A percentile compares a stretch with the other conserved stretches of the same genome.
phyloP scores from a whole-genome alignment of 1,140 invertebrate genomes.

The Drosophila triauraria region DNA sequence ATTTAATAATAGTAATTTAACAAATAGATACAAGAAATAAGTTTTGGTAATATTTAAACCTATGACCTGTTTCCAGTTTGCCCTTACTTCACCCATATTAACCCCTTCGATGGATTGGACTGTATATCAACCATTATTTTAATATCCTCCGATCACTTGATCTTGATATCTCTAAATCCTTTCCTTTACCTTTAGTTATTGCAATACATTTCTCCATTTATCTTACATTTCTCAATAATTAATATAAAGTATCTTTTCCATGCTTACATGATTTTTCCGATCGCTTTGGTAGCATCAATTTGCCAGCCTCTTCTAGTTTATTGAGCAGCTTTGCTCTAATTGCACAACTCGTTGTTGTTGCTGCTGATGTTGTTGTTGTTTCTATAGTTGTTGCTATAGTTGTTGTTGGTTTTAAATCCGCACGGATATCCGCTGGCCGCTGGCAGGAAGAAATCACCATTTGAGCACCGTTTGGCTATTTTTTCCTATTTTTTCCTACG shows the following conservation, averaged over 20 bases:
- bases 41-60: neutral
- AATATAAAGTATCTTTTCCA: neutral
- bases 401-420: conserved; percentile 75
- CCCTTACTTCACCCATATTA: neutral
- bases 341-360: conserved; percentile 55
- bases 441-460: conserved; percentile 82
- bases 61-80: too few relatives aligned
- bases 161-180: neutral
- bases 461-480: conserved; percentile 78
- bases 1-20: too few relatives aligned
- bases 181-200: neutral
- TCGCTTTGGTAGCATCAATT: conserved; percentile 66
- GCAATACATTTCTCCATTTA: neutral
- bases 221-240: neutral
- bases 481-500: conserved; percentile 60
- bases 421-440: conserved; percentile 80
- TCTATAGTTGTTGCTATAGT: conserved; percentile 6
- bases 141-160: neutral
- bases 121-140: neutral
- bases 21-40: neutral
- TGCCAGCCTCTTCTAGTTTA: conserved; percentile 77
- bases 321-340: conserved; percentile 61
- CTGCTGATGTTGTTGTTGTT: conserved; percentile 14
- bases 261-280: conserved; percentile 64
- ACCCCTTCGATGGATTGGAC: neutral